phyloP scores from a whole-genome alignment of 2,113 vertebrate species.

The Notechis scutatus region DNA sequence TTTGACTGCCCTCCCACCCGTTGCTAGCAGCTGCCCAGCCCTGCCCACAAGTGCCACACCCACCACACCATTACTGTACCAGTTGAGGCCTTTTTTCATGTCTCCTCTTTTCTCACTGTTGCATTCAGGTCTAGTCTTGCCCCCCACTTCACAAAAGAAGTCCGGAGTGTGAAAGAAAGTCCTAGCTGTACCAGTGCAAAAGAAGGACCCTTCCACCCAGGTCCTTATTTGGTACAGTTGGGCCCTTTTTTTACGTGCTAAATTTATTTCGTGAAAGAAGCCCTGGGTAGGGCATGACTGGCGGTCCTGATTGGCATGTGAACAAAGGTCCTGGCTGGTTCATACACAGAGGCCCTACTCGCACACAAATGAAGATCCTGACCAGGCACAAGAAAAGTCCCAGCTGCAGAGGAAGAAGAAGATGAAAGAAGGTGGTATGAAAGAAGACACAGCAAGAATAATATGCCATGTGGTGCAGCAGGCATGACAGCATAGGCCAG shows the following conservation, averaged over 20 bases:
- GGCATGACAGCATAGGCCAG: background rate
- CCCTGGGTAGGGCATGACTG: background rate
- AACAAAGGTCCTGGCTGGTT: background rate
- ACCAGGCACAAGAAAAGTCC: background rate
- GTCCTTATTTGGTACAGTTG: background rate
- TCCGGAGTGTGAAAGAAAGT: background rate
- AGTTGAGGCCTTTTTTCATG: background rate
- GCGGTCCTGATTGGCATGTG: background rate
- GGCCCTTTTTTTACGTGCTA: background rate
- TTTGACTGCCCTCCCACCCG: background rate
- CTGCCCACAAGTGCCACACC: background rate
- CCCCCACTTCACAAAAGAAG: background rate
- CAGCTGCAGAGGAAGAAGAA: background rate
- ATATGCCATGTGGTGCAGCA: background rate
- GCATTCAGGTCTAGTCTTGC: background rate
- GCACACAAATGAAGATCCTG: background rate
- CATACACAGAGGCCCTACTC: background rate
- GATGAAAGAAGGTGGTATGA: background rate
- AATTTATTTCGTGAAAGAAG: background rate
- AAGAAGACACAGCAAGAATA: background rate
- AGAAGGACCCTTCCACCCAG: background rate
- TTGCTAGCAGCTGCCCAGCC: background rate
- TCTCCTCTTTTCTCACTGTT: background rate
- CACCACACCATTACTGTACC: background rate
- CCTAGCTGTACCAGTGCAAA: background rate